Conservation (phyloP, 2,113 vertebrate species). For the Gulo gulo region DNA sequence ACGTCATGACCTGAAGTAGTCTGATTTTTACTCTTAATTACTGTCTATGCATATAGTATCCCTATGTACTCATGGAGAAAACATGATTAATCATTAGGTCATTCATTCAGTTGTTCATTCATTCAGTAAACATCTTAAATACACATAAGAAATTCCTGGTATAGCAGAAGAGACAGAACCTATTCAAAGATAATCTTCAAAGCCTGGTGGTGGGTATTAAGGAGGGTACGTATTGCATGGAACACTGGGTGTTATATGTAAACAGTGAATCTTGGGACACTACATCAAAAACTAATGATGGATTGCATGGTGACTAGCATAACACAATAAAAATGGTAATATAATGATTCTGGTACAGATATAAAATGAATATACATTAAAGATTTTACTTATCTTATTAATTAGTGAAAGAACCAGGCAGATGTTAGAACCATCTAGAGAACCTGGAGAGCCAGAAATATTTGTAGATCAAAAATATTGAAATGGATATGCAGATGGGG, state of each 20-base stretch:
- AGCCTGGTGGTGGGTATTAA: no score
- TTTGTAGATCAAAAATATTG: slow-evolving; percentile 9
- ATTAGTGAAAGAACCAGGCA: neutral
- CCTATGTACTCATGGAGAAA: neutral
- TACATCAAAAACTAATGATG: no score
- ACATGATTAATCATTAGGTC: neutral
- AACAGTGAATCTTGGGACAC: no score
- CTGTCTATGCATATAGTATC: neutral
- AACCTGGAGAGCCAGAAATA: neutral
- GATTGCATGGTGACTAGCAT: neutral
- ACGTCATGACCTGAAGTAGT: neutral
- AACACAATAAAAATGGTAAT: neutral
- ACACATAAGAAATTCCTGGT: neutral
- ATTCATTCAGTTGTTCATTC: neutral
- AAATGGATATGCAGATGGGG: neutral
- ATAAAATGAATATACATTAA: slow-evolving; percentile 25
- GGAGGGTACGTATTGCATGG: no score
- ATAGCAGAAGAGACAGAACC: neutral
- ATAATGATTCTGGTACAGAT: neutral
- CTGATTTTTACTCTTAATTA: neutral
- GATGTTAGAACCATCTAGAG: neutral
- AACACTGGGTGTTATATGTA: no score
- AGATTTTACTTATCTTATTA: slow-evolving; percentile 14
- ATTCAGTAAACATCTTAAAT: slow-evolving; percentile 13
- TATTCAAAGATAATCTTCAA: neutral